These are phyloP conservation scores for Nansenia antarctica DNA, from an alignment of 2,113 vertebrate genomes.

Conservation along the genomic window DNA sequence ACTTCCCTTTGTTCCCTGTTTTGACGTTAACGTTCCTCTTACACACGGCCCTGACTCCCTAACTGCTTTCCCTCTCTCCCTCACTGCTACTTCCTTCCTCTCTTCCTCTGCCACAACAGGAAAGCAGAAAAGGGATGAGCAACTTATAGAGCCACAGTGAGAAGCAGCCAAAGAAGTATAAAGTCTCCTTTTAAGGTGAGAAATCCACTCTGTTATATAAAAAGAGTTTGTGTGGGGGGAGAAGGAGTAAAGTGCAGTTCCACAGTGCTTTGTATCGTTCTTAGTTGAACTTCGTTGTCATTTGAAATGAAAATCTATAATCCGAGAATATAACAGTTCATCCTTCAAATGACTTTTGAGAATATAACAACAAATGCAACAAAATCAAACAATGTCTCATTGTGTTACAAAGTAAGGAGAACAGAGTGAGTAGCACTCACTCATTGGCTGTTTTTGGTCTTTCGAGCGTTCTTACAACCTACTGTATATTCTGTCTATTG, in stretches of 20 bases:
- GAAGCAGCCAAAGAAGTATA: slow-evolving; percentile 61
- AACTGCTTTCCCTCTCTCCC: slow-evolving; percentile 34
- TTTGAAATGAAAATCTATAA: slow-evolving; percentile 3
- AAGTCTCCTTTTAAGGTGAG: slow-evolving; percentile 82
- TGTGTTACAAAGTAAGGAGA: slow-evolving; percentile 21
- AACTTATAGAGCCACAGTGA: slow-evolving; percentile 52
- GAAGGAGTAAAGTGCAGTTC: slow-evolving; percentile 45
- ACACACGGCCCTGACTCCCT: slow-evolving; percentile 38
- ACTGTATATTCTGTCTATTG: slow-evolving; percentile 21
- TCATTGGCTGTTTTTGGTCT: slow-evolving; percentile 43
- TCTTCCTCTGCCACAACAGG: slow-evolving; percentile 60
- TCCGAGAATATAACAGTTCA: slow-evolving; percentile 17
- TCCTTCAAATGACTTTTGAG: slow-evolving; percentile 1
- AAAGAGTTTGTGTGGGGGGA: slow-evolving; percentile 61
- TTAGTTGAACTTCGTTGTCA: slow-evolving; percentile 21
- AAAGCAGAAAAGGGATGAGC: slow-evolving; percentile 53
- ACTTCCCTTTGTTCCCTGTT: slow-evolving; percentile 57
- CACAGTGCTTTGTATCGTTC: slow-evolving; percentile 49
- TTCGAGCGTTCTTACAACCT: slow-evolving; percentile 39
- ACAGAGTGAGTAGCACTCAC: too few relatives aligned
- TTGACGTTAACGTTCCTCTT: slow-evolving; percentile 28
- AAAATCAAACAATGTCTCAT: slow-evolving; percentile 29
- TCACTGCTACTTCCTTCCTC: slow-evolving; percentile 46
- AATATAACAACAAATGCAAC: neutral
- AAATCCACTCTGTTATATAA: slow-evolving; percentile 69